Percentiles rank a stretch among this genome's conserved stretches.
Conservation (phyloP, 1,140 invertebrate species). For the Achatina immaculata region DNA sequence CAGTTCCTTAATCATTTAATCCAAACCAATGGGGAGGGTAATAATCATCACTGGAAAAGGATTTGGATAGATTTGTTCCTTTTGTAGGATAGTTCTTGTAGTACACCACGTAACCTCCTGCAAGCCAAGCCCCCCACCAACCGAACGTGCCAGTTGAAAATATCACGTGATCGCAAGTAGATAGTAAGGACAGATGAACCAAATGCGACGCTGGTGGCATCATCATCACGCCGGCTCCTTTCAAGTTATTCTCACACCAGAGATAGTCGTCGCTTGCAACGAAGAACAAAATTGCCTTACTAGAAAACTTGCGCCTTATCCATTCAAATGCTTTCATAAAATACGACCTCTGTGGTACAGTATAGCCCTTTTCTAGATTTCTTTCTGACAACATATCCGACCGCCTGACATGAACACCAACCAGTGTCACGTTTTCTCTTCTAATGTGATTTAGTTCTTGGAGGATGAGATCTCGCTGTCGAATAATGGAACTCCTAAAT, state of each 20-base stretch:
- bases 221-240: constrained; percentile 35
- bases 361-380: constrained; percentile 43
- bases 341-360: constrained; percentile 42
- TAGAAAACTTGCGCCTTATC: constrained; percentile 39
- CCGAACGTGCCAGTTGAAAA: constrained; percentile 61
- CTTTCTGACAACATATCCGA: constrained; percentile 45
- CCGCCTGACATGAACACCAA: constrained; percentile 54
- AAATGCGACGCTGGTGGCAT: constrained; percentile 32
- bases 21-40: constrained; percentile 48
- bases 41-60: constrained; percentile 45
- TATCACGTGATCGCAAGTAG: constrained; percentile 59
- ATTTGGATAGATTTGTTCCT: constrained; percentile 37
- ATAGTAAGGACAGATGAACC: constrained; percentile 62
- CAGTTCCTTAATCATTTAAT: constrained; percentile 16
- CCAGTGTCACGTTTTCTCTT: constrained; percentile 26
- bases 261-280: constrained; percentile 52
- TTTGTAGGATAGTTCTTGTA: constrained; percentile 48
- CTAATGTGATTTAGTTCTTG: background rate
- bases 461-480: constrained; percentile 34
- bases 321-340: constrained; percentile 46
- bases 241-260: constrained; percentile 49
- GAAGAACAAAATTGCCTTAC: constrained; percentile 47
- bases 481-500: constrained; percentile 38
- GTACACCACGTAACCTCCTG: constrained; percentile 56
- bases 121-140: constrained; percentile 62